Conservation (phyloP, 2,797 vertebrate species). For the Botia kubotai region DNA sequence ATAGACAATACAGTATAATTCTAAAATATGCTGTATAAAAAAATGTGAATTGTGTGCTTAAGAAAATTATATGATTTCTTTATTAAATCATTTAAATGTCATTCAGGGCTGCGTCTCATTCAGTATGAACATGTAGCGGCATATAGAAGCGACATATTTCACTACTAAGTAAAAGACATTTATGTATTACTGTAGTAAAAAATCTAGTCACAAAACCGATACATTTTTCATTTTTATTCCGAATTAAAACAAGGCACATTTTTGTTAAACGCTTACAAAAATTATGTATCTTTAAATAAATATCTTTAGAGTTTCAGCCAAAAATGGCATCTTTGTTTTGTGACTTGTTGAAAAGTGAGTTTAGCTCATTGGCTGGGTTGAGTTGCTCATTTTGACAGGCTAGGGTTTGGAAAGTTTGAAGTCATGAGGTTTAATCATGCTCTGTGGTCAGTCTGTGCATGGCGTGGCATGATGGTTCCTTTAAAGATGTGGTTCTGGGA, state of each 20-base stretch:
- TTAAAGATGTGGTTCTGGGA: slow-evolving; percentile 83
- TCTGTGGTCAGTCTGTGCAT: slow-evolving; percentile 72
- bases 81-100: slow-evolving; percentile 16
- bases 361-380: slow-evolving; percentile 53
- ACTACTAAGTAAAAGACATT: slow-evolving; percentile 11
- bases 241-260: slow-evolving; percentile 48
- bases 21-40: not conserved
- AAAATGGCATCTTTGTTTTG: slow-evolving; percentile 58
- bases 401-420: slow-evolving; percentile 84
- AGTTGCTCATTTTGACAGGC: slow-evolving; percentile 62
- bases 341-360: slow-evolving; percentile 67
- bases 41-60: slow-evolving; percentile 19
- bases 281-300: slow-evolving; percentile 18
- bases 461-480: slow-evolving; percentile 78
- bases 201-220: slow-evolving; percentile 33
- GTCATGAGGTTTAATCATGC: slow-evolving; percentile 84
- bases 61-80: slow-evolving; percentile 40
- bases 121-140: not conserved
- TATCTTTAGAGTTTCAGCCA: slow-evolving; percentile 16
- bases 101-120: not conserved
- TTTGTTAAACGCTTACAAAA: not conserved
- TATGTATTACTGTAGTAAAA: slow-evolving; percentile 20
- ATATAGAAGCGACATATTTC: not conserved
- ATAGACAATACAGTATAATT: not conserved
- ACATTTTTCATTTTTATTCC: not conserved